phyloP scores from a whole-genome alignment of 2,797 vertebrate species.

The Sciurus vulgaris region DNA sequence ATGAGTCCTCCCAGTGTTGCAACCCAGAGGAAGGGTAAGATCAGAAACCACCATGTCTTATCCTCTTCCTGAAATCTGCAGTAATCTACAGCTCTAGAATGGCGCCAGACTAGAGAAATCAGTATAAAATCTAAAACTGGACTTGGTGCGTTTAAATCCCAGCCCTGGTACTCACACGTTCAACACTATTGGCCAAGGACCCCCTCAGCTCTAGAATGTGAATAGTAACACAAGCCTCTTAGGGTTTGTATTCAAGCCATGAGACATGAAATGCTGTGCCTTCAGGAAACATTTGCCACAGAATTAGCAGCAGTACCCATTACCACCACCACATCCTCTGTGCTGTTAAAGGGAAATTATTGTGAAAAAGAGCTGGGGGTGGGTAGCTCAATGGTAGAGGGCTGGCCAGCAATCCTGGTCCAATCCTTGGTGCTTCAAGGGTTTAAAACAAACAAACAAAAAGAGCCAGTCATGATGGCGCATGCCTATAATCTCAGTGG shows the following conservation, averaged over 20 bases:
- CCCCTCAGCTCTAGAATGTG: constrained; percentile 23
- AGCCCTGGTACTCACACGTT: not conserved
- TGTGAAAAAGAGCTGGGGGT: not conserved
- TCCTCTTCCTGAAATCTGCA: not conserved
- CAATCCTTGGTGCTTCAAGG: not conserved
- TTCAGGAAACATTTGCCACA: not conserved
- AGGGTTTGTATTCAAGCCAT: not conserved
- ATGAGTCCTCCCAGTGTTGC: not conserved
- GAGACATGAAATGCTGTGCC: not conserved
- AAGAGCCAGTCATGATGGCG: too few relatives aligned
- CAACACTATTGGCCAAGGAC: not conserved
- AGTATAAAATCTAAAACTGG: not conserved
- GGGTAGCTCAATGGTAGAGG: not conserved
- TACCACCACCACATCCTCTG: not conserved
- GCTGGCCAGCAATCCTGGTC: not conserved
- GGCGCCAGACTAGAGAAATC: not conserved
- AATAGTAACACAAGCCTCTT: not conserved
- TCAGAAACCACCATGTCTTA: constrained; percentile 28
- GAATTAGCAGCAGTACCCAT: not conserved
- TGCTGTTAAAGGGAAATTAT: not conserved
- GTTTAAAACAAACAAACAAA: not conserved
- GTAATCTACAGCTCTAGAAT: not conserved
- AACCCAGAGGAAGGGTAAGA: not conserved
- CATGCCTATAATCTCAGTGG: too few relatives aligned
- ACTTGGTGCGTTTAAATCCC: not conserved